Evolutionary conservation across 1,140 invertebrate genomes (phyloP).

Genomic region (Alviniconcha marisindica): DNA sequence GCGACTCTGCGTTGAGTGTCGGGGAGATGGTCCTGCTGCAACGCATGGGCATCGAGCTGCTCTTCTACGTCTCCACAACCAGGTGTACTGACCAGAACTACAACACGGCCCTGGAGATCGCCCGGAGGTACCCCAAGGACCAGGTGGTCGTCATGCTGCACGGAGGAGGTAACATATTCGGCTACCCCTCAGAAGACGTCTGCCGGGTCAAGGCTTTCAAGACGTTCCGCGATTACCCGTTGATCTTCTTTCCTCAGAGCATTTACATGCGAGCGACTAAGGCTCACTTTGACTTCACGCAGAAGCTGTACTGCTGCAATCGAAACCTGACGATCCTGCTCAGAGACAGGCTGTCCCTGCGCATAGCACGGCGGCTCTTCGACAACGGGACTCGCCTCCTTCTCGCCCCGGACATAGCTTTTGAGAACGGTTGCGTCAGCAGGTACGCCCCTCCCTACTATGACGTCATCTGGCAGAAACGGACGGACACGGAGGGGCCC

Average conservation of each 20-base stretch:
- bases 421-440: conserved; percentile 36
- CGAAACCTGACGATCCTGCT: conserved; percentile 50
- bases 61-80: conserved; percentile 44
- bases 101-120: neutral
- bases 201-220: conserved; percentile 23
- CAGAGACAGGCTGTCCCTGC: conserved; percentile 48
- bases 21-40: conserved; percentile 46
- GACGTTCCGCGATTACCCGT: conserved; percentile 34
- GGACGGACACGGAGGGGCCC: conserved; percentile 38
- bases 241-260: conserved; percentile 53
- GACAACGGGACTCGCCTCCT: conserved; percentile 34
- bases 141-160: conserved; percentile 48
- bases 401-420: conserved; percentile 53
- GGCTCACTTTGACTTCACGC: conserved; percentile 5
- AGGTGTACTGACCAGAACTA: conserved; percentile 16
- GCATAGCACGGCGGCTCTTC: conserved; percentile 40
- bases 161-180: conserved; percentile 56
- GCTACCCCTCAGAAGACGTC: conserved; percentile 35
- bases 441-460: conserved; percentile 40
- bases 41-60: conserved; percentile 36
- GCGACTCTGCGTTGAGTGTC: conserved; percentile 51
- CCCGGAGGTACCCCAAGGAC: neutral
- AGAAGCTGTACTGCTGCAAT: conserved; percentile 42
- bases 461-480: conserved; percentile 48
- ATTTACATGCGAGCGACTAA: conserved; percentile 32